phyloP scores from a whole-genome alignment of 23 tunicate species.

The Ciona savignyi region DNA sequence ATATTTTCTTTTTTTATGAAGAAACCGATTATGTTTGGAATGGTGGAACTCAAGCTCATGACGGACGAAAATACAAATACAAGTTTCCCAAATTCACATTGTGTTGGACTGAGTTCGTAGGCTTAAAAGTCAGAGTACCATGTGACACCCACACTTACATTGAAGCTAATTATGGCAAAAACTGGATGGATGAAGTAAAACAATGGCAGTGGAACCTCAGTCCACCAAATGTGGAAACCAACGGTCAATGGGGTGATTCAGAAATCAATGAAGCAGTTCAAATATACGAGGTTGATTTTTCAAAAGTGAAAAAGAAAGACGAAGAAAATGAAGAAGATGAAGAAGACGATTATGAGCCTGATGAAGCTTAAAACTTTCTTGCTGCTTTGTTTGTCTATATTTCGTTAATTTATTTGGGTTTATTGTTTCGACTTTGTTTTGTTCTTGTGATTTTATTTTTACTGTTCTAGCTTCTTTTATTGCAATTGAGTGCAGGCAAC shows the following conservation, averaged over 20 bases:
- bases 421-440: too few species aligned
- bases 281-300: conserved; percentile 6
- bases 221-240: conserved; percentile 60
- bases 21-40: conserved; percentile 42
- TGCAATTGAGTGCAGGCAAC: too few species aligned
- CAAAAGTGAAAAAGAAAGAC: background rate
- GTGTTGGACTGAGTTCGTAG: conserved; percentile 74
- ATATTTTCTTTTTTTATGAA: conserved; percentile 54
- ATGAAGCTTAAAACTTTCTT: too few species aligned
- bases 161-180: conserved; percentile 57
- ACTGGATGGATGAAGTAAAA: conserved; percentile 45
- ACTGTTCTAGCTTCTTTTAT: too few species aligned
- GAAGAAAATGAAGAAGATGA: background rate
- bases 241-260: conserved; percentile 46
- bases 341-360: too few species aligned
- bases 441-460: too few species aligned
- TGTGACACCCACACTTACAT: conserved; percentile 51
- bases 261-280: conserved; percentile 41
- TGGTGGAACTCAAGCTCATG: conserved; percentile 64
- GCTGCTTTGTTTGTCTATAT: too few species aligned
- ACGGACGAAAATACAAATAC: conserved; percentile 57
- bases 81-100: conserved; percentile 39
- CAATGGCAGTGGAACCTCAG: conserved; percentile 55
- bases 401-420: too few species aligned
- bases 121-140: conserved; percentile 54